Percentiles rank a stretch among this genome's conserved stretches.
Evolutionary conservation across 1,140 invertebrate genomes (phyloP).

Genomic region (Neoseiulus cucumeris): DNA sequence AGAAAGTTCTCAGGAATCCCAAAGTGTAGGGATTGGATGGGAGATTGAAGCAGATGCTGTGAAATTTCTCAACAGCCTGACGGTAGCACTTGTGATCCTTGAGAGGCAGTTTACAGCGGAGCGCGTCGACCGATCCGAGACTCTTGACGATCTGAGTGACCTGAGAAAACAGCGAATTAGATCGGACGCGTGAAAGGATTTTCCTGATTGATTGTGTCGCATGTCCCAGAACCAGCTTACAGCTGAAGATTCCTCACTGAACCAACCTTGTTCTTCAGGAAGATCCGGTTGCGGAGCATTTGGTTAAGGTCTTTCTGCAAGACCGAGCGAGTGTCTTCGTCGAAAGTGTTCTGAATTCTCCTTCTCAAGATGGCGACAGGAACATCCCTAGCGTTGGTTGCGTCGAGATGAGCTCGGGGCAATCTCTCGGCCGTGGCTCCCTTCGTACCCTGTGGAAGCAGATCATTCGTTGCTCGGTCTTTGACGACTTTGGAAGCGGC

Average conservation of each 20-base stretch:
- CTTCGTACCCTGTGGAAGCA: background rate
- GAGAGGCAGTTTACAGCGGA: background rate
- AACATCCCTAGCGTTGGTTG: slow-evolving; percentile 27
- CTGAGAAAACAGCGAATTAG: background rate
- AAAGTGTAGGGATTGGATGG: slow-evolving; percentile 29
- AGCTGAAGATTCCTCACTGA: too few species aligned
- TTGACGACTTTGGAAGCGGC: background rate
- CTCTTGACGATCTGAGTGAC: background rate
- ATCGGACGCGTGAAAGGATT: background rate
- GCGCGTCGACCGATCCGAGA: background rate
- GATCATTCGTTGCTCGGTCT: background rate
- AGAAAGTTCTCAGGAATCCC: slow-evolving; percentile 29
- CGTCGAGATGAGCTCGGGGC: slow-evolving; percentile 23
- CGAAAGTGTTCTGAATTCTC: slow-evolving; percentile 18
- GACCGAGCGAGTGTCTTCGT: background rate
- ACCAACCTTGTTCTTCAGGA: slow-evolving; percentile 15
- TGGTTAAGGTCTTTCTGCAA: background rate
- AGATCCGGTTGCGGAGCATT: background rate
- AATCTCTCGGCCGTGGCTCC: background rate
- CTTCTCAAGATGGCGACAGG: slow-evolving; percentile 25
- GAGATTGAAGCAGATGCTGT: slow-evolving; percentile 15
- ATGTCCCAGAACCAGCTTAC: slow-evolving; percentile 8
- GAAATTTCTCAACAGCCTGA: background rate
- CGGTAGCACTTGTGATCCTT: background rate
- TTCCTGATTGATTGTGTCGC: background rate